Base-by-base conservation (phyloP, 2,888 invertebrate genomes). In the Ceriagrion tenellum region DNA sequence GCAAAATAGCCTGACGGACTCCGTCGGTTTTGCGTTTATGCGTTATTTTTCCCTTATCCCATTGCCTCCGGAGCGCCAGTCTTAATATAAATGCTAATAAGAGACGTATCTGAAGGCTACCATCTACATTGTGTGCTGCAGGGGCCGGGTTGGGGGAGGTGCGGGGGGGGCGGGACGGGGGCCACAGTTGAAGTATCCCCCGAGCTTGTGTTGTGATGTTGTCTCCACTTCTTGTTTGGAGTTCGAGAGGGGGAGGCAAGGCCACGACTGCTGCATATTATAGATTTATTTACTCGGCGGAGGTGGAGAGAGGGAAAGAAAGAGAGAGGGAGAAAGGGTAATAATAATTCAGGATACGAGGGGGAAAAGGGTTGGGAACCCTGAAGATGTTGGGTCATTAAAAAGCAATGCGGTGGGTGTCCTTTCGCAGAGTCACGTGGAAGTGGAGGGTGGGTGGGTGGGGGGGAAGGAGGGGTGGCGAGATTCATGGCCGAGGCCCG, bases 11-110 rank as follows among this genome's bases (percentile, higher is more conserved):
- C 93, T 93, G 93, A 93, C 93, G 93, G 47, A 74, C 56, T 69
- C 93, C 93, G 69, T 93, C 93, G 47, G 69, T 69, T 93, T 93
- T 69, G 47, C 69, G 69, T 55, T 74, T 93, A 26, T 93, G 16
- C 26, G 35, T 81, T 81, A 81, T 35, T 81, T 35, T 18, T 18
- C 81, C 30, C 81, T 69, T 55, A 47, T 74, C 47, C n/a, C 63
- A 93, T 55, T 74, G 69, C 93, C 93, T 74, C 35, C 93, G 0
- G 74, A 93, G 93, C 93, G 93, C 93, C 93, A 93, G 93, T 93
- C 93, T 93, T 93, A 93, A 93, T 93, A 93, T 93, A 93, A 55
- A 93, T 93, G 93, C 93, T 93, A 93, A 93, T 93, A 74, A 26
- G 40, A 55, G n/a, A 16, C 47, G 93, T 93, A 93, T 93, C 93